Percentiles rank a stretch among this genome's conserved stretches.
Evolutionary conservation across 2,888 invertebrate species (phyloP).

Genomic region (Perizoma flavofasciatum): DNA sequence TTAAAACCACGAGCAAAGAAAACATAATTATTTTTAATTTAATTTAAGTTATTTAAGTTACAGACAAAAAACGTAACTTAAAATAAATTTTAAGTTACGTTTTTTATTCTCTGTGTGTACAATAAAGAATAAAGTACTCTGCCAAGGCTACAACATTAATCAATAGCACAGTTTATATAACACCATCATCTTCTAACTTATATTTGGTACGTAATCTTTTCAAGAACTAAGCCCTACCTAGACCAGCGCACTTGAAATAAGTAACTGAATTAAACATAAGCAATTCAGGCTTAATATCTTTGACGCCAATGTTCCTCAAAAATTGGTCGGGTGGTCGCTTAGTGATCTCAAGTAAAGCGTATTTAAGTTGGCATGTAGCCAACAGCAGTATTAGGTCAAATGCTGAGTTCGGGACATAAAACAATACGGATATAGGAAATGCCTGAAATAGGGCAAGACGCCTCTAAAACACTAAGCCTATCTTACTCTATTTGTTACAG

Average conservation of each 20-base stretch:
- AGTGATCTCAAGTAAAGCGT: conserved; percentile 38
- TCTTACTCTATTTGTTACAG: conserved; percentile 24
- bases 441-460: conserved; percentile 24
- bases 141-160: too few species aligned
- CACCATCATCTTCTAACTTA: conserved; percentile 8
- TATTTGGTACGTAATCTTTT: conserved; percentile 55
- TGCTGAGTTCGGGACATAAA: conserved; percentile 23
- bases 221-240: conserved; percentile 50
- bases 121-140: too few species aligned
- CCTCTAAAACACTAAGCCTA: conserved; percentile 16
- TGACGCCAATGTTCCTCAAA: conserved; percentile 49
- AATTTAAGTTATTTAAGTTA: too few species aligned
- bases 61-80: too few species aligned
- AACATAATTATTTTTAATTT: too few species aligned
- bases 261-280: conserved; percentile 62
- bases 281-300: conserved; percentile 40
- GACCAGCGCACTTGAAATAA: conserved; percentile 52
- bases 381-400: conserved; percentile 53
- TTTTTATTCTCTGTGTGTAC: too few species aligned
- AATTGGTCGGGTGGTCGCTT: conserved; percentile 48
- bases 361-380: conserved; percentile 62
- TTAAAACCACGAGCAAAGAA: too few species aligned
- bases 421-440: conserved; percentile 24
- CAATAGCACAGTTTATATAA: too few species aligned
- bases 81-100: too few species aligned